phyloP scores from a whole-genome alignment of 2,888 invertebrate species.

The Penaeus monodon region DNA sequence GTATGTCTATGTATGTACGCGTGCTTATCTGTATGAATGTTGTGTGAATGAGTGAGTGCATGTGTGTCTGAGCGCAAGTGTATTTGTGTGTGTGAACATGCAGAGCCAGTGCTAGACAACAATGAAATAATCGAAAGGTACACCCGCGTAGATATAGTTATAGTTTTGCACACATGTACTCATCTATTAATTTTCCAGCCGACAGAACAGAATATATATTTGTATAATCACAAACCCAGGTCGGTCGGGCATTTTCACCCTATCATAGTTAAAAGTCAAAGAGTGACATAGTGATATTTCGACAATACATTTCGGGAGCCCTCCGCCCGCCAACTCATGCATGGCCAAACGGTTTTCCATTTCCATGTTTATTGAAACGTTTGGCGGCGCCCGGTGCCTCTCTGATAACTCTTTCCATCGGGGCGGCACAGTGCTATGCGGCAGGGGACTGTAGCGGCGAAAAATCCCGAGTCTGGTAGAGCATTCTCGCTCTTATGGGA shows the following conservation, averaged over 20 bases:
- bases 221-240: conserved; percentile 31
- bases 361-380: conserved; percentile 56
- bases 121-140: too few species aligned
- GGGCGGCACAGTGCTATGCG: conserved; percentile 23
- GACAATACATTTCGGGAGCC: conserved; percentile 32
- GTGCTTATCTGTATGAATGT: too few species aligned
- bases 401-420: conserved; percentile 51
- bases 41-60: too few species aligned
- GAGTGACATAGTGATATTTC: conserved; percentile 45
- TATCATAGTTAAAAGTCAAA: conserved; percentile 31
- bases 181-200: too few species aligned
- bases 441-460: background rate
- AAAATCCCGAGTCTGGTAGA: background rate
- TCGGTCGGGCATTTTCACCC: conserved; percentile 5
- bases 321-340: conserved; percentile 42
- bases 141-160: too few species aligned
- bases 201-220: too few species aligned
- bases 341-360: conserved; percentile 50
- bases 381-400: conserved; percentile 38
- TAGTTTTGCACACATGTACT: too few species aligned
- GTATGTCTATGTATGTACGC: too few species aligned
- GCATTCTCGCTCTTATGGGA: background rate
- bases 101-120: too few species aligned
- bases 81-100: too few species aligned
- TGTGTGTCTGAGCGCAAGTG: too few species aligned